Evolutionary conservation across 2,113 vertebrate species (phyloP), one percentile per base, ranked within the genome.

Genomic region (Trichechus manatus): DNA sequence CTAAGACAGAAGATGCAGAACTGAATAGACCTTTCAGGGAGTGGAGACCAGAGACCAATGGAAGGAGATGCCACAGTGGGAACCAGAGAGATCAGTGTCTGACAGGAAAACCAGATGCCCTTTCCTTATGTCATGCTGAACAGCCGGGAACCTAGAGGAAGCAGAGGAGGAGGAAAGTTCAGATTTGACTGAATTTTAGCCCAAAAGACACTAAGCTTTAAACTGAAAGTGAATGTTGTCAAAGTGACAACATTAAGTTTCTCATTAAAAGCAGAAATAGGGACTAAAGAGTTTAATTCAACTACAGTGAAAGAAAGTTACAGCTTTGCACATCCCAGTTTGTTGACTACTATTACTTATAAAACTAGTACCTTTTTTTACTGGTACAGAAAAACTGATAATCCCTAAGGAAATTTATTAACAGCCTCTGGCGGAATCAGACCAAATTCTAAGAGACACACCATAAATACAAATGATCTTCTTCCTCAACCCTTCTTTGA

Each of bases 381-480:
- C 31, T 91, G 63, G 63, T 78, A 84, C n/a, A 31, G 61, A 87
- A 87, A 50, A 87, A 80, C n/a, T 94, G 77, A 74, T 83, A 80
- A 10, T 91, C 27, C 23, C 68, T 75, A 84, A 77, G 39, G 63
- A 96, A 93, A 80, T 91, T 79, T 91, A 88, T 91, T 78, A 63
- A 64, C 10, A 78, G 13, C 14, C 23, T 19, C 61, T 88, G 44
- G 19, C 72, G 86, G 33, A 61, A 79, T 83, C 77, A 79, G 68
- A 61, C 64, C 59, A 74, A 74, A 91, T 70, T 94, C 80, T 79
- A 85, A 93, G 66, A 95, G 91, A 87, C 64, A 96, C 25, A 29
- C 31, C 47, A 92, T 85, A 93, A 95, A 96, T 95, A 64, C 86
- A 95, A 93, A 95, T 97, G 80, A 91, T 66, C 50, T 95, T 89